Percentiles rank a stretch among this genome's conserved stretches.
These are phyloP conservation scores for Hemichromis elongatus DNA, from an alignment of 2,113 vertebrate species.

Conservation along the genomic window DNA sequence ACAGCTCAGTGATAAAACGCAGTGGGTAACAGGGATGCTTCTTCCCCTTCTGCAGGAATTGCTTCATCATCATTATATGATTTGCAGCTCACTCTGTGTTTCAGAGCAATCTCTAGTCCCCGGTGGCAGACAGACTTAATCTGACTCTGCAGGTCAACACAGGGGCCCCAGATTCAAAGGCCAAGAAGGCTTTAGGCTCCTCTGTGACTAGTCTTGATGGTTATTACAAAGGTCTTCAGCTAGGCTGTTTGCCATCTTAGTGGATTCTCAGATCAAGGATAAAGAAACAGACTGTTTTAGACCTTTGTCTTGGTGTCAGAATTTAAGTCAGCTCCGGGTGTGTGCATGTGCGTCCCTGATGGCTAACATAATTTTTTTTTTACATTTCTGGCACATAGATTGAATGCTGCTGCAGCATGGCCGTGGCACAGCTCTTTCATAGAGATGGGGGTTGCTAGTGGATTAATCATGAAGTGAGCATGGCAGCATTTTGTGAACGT, in stretches of 20 bases:
- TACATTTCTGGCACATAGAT: neutral
- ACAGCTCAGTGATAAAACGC: neutral
- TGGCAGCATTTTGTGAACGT: neutral
- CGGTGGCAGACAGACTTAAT: conserved; percentile 23
- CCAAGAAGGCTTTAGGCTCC: conserved; percentile 29
- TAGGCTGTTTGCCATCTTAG: conserved; percentile 9
- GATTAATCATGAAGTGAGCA: conserved; percentile 10
- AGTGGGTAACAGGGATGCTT: conserved; percentile 25
- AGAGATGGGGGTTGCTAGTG: neutral
- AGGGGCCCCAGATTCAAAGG: conserved; percentile 23
- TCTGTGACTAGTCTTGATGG: conserved; percentile 28
- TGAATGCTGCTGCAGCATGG: neutral
- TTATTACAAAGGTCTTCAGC: conserved; percentile 37
- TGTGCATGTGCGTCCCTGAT: neutral
- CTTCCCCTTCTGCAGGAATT: conserved; percentile 40
- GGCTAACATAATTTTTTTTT: neutral
- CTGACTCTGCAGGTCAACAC: conserved; percentile 41
- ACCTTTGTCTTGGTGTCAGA: conserved; percentile 7
- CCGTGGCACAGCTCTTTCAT: neutral
- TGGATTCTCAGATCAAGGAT: conserved; percentile 24
- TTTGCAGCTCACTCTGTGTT: conserved; percentile 28
- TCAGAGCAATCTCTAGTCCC: conserved; percentile 21
- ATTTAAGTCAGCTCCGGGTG: neutral
- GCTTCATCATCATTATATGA: conserved; percentile 60
- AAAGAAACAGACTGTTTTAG: conserved; percentile 18